Evolutionary conservation across 2,888 invertebrate species (phyloP).

Genomic region (Euzophera pinguis): DNA sequence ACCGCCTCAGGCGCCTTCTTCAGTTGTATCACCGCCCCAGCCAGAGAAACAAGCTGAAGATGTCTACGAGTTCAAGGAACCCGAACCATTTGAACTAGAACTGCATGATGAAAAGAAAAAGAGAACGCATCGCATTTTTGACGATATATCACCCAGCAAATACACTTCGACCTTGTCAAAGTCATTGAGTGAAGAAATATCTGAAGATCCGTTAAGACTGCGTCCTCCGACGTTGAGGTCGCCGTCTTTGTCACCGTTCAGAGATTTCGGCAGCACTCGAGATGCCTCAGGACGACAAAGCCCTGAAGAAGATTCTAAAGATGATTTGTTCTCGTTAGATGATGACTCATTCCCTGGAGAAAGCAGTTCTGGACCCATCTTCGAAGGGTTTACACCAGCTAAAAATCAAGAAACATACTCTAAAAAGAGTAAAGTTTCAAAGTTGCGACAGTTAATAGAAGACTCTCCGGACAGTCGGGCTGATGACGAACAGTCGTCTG

Average conservation of each 20-base stretch:
- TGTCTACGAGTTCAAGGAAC: slow-evolving; percentile 93
- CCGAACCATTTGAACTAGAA: slow-evolving; percentile 92
- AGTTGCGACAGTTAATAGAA: slow-evolving; percentile 67
- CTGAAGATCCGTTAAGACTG: slow-evolving; percentile 56
- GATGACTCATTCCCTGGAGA: slow-evolving; percentile 82
- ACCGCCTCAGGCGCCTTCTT: slow-evolving; percentile 28
- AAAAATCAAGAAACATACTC: slow-evolving; percentile 78
- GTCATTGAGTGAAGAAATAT: slow-evolving; percentile 79
- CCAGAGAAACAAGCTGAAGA: slow-evolving; percentile 79
- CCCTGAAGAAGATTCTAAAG: slow-evolving; percentile 82
- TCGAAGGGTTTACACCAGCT: slow-evolving; percentile 79
- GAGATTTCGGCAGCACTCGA: slow-evolving; percentile 67
- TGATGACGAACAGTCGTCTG: slow-evolving; percentile 77
- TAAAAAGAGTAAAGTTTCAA: slow-evolving; percentile 71
- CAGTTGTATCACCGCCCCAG: slow-evolving; percentile 36
- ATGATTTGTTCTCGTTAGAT: slow-evolving; percentile 79
- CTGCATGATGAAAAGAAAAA: slow-evolving; percentile 81
- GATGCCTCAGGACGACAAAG: slow-evolving; percentile 81
- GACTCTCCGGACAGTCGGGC: slow-evolving; percentile 74
- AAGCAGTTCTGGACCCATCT: slow-evolving; percentile 70
- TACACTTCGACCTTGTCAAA: slow-evolving; percentile 68
- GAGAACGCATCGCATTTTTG: slow-evolving; percentile 71
- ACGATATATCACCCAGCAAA: slow-evolving; percentile 73
- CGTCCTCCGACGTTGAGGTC: slow-evolving; percentile 55
- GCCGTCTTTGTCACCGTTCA: slow-evolving; percentile 67